A percentile compares a stretch with the other conserved stretches of the same genome.
Evolutionary conservation across 2,888 invertebrate genomes (phyloP).

Genomic region (Lypha dubia): DNA sequence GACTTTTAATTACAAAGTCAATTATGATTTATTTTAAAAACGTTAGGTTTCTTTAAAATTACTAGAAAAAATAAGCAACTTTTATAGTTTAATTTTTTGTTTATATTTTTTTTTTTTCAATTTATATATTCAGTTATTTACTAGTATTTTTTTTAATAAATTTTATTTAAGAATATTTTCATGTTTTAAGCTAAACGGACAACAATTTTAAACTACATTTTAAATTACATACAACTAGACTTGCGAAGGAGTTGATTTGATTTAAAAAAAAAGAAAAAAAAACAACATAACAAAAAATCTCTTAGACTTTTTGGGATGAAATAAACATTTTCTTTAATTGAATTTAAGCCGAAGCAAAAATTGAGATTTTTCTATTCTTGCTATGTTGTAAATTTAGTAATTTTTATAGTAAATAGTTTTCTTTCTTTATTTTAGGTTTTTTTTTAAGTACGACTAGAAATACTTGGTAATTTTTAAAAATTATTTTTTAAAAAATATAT

Average conservation of each 20-base stretch:
- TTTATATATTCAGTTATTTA: constrained; percentile 41
- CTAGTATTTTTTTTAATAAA: constrained; percentile 37
- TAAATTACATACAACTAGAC: constrained; percentile 49
- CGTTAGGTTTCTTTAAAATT: constrained; percentile 56
- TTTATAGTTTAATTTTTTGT: too few relatives aligned
- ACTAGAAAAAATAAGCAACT: constrained; percentile 61
- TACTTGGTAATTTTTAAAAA: constrained; percentile 61
- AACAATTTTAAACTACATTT: constrained; percentile 66
- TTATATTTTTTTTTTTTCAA: constrained; percentile 13
- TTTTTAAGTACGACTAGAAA: constrained; percentile 69
- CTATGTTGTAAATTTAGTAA: constrained; percentile 18
- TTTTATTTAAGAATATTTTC: constrained; percentile 28
- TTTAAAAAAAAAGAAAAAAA: too few relatives aligned
- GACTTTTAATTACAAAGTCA: constrained; percentile 49
- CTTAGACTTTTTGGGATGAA: constrained; percentile 24
- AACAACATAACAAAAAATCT: too few relatives aligned
- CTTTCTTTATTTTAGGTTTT: neutral
- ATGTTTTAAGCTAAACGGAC: constrained; percentile 64
- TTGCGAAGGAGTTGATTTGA: constrained; percentile 2
- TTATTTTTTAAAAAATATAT: constrained; percentile 40
- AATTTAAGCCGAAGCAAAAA: constrained; percentile 30
- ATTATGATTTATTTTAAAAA: constrained; percentile 48
- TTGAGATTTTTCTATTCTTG: constrained; percentile 19
- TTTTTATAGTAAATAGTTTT: constrained; percentile 16
- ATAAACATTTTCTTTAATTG: constrained; percentile 13